Evolutionary conservation across 2,888 invertebrate genomes (phyloP), one percentile per base, ranked within the genome.

Genomic region (Opisthograptis luteolata): DNA sequence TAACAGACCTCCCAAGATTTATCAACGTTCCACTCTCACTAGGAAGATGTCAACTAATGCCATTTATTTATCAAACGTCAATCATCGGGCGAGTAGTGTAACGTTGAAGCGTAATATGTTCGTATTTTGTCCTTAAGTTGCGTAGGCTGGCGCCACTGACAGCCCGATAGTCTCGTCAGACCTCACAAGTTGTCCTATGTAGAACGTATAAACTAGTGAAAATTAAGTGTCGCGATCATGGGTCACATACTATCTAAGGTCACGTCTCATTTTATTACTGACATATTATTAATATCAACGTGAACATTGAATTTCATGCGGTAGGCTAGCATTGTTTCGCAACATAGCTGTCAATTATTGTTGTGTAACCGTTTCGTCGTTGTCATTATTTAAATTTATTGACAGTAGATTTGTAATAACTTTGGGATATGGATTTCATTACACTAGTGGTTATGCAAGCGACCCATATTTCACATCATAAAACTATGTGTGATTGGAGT

Each of bases 201-300:
- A 76, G 83, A 83, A 77, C 86, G 77, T 70, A 82, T 84, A 82
- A 80, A 85, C 78, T 84, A 82, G 83, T 84, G 87, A 87, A 88
- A 88, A 87, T 87, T 80, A 87, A 87, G 84, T 87, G 87, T 87
- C 76, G 76, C 72, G 73, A 69, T 71, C 70, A 75, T 76, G 78
- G 86, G 75, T 84, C 87, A 80, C 61, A 66, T 70, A 64, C 70
- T 89, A 89, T 88, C 89, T 67, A 45, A 64, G 87, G 89, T 87
- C 89, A 81, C 72, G 81, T 82, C 82, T 77, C 72, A 84, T 82
- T 87, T 85, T 85, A 87, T 87, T 85, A 78, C 77, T 81, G 84
- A 84, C 86, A 83, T 87, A 83, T 87, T 85, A 84, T 79, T 85
- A 83, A 83, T 84, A 87, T 81, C 76, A 70, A 71, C 69, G 75